Evolutionary conservation across 2,888 invertebrate species (phyloP), one percentile per base, ranked within the genome.

Genomic region (Torymus tubicola): DNA sequence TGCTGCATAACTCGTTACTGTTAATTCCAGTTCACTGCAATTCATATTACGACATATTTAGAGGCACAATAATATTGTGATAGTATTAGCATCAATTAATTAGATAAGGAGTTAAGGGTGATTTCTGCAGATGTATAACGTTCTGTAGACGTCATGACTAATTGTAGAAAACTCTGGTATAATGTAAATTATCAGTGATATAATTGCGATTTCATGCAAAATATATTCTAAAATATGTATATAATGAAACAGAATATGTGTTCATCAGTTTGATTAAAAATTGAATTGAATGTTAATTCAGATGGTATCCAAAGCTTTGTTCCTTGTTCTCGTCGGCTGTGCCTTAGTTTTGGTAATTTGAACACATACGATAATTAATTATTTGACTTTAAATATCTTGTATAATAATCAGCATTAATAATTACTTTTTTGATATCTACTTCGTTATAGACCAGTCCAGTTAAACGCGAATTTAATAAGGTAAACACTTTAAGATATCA

Each of bases 301-400:
- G 16, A 73, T 69, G 55, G 53, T 73, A 21, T 73, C 63, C 16
- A 78, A 73, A 68, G 5, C 57, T 10, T 13, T 73, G 42, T 68
- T 68, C 21, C 50, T 78, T 11, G 57, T 78, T n/a, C 67, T 78
- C 14, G 16, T 73, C 0, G 73, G 68, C 2, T 78, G 68, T 57
- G 53, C 68, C 16, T 53, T 31, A 14, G 55, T 50, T 57, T 53
- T 78, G 3, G 78, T 78, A 57, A 78, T 42, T 42, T 42, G 10
- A 42, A 42, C 8, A 58, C 16, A 50, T 11, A 2, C 14, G 4
- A 31, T 42, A 31, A 31, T 31, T 57, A n/a, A 24, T 69, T n/a
- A 11, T 12, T 50, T 53, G 12, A 31, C 31, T 31, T 31, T 5
- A 4, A 3, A 5, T 31, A 5, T 31, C 31, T 31, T 31, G 2